A percentile compares a stretch with the other conserved stretches of the same genome.
phyloP scores from a whole-genome alignment of 2,797 vertebrate genomes.

The Ptychadena robeensis region DNA sequence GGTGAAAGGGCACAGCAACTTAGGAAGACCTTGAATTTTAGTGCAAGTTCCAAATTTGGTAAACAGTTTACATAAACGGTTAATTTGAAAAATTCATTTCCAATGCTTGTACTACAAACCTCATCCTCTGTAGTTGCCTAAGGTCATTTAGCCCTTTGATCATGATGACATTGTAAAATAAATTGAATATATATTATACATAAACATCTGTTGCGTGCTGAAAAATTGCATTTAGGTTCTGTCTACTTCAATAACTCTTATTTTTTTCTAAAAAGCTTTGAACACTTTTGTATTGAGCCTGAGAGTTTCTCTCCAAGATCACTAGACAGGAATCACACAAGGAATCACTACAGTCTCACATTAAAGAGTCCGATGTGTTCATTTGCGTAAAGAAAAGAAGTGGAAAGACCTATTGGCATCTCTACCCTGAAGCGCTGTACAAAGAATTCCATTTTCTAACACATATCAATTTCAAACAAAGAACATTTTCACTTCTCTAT shows the following conservation, averaged over 20 bases:
- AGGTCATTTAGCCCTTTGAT: neutral
- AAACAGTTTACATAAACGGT: neutral
- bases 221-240: slow-evolving; percentile 24
- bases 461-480: slow-evolving; percentile 41
- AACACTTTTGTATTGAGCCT: slow-evolving; percentile 36
- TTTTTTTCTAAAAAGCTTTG: slow-evolving; percentile 31
- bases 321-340: slow-evolving; percentile 27
- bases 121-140: neutral
- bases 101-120: neutral
- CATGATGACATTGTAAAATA: slow-evolving; percentile 1
- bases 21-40: too few species aligned
- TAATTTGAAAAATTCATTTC: neutral
- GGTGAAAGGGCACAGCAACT: too few species aligned
- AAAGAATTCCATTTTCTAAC: slow-evolving; percentile 48
- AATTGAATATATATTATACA: slow-evolving; percentile 10
- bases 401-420: slow-evolving; percentile 47
- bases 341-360: slow-evolving; percentile 39
- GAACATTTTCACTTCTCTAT: slow-evolving; percentile 38
- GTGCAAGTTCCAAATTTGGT: too few species aligned
- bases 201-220: slow-evolving; percentile 3
- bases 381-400: slow-evolving; percentile 51
- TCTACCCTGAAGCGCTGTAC: slow-evolving; percentile 31
- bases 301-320: slow-evolving; percentile 31
- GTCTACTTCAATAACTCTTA: slow-evolving; percentile 16
- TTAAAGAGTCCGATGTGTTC: slow-evolving; percentile 48